A percentile compares a stretch with the other conserved stretches of the same genome.
These are phyloP conservation scores for Mimumesa dahlbomi DNA, from an alignment of 2,888 invertebrate genomes.

Conservation along the genomic window DNA sequence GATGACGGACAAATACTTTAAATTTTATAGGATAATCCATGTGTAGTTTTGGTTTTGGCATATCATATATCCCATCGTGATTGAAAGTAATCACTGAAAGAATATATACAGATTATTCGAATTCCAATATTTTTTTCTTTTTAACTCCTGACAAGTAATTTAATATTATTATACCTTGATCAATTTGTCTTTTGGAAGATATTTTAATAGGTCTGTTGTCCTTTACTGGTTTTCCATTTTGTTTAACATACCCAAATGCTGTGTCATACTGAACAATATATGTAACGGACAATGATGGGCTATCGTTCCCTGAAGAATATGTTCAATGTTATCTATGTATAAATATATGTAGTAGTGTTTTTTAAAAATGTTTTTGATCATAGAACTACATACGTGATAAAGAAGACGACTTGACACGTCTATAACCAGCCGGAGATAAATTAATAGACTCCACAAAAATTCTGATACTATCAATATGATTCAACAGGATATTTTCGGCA, in stretches of 20 bases:
- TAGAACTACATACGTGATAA: constrained; percentile 63
- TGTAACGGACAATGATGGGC: constrained; percentile 69
- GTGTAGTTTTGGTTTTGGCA: constrained; percentile 75
- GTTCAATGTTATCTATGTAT: constrained; percentile 3
- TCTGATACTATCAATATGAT: constrained; percentile 79
- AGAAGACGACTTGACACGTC: constrained; percentile 76
- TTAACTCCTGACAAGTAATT: too few species aligned
- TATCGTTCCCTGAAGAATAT: constrained; percentile 64
- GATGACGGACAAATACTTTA: constrained; percentile 79
- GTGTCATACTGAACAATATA: constrained; percentile 81
- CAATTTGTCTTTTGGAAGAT: constrained; percentile 79
- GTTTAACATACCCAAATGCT: constrained; percentile 73
- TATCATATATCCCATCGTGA: constrained; percentile 79
- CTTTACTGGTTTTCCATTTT: constrained; percentile 73
- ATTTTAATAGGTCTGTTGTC: constrained; percentile 74
- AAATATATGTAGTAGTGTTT: neutral
- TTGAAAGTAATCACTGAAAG: constrained; percentile 80
- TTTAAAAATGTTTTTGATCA: neutral
- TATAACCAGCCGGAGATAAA: constrained; percentile 80
- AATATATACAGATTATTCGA: constrained; percentile 2
- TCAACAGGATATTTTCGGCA: constrained; percentile 41
- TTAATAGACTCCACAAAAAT: constrained; percentile 79
- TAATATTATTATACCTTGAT: constrained; percentile 79
- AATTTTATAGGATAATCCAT: constrained; percentile 77
- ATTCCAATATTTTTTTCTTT: too few species aligned